phyloP scores from a whole-genome alignment of 2,113 vertebrate species.

The Gnathonemus echidnorhynchus region DNA sequence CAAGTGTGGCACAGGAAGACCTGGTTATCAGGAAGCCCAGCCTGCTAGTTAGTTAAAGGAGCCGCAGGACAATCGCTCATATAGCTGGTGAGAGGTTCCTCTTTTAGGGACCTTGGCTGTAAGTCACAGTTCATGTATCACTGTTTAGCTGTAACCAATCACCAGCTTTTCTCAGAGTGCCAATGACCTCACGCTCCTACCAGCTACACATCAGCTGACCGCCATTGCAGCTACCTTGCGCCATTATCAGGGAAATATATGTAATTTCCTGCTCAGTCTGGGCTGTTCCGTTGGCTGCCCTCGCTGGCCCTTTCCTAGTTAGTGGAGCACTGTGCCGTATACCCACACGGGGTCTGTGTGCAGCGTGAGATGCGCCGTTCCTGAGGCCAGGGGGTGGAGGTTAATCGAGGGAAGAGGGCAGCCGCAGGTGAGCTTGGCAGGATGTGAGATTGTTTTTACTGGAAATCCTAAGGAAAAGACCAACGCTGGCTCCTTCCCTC shows the following conservation, averaged over 20 bases:
- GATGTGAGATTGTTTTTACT: slow-evolving; percentile 17
- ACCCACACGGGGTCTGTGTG: background rate
- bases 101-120: background rate
- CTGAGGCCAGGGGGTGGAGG: background rate
- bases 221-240: background rate
- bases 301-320: background rate
- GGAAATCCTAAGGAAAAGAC: background rate
- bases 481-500: background rate
- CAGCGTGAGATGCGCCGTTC: background rate
- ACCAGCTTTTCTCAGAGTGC: background rate
- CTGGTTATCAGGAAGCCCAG: background rate
- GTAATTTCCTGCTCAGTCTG: slow-evolving; percentile 4
- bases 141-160: background rate
- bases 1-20: no score
- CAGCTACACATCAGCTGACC: background rate
- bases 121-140: background rate
- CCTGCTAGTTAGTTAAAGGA: background rate
- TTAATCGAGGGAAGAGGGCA: slow-evolving; percentile 9
- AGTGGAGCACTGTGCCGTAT: background rate
- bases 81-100: background rate
- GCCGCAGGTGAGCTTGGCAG: background rate
- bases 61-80: background rate
- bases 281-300: background rate
- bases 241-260: slow-evolving; percentile 6
- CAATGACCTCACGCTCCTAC: background rate